Evolutionary conservation across 2,113 vertebrate genomes (phyloP).

Genomic region (Cebidichthys violaceus): DNA sequence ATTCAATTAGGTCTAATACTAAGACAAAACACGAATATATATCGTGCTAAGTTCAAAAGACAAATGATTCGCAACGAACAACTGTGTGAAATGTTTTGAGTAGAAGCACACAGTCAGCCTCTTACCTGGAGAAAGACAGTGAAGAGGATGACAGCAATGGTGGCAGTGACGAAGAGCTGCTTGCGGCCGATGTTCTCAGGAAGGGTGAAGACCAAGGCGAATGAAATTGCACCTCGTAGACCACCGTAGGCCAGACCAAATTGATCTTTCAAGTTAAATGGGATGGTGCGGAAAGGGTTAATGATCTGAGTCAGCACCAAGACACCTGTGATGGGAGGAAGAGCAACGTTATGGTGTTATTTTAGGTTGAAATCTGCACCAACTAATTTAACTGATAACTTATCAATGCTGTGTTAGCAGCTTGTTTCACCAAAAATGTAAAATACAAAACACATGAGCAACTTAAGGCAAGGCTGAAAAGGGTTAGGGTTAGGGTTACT

Average conservation of each 20-base stretch:
- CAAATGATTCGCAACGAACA: neutral
- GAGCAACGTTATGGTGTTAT: neutral
- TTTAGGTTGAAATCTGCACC: neutral
- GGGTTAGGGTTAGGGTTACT: too few relatives aligned
- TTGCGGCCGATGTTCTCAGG: slow-evolving; percentile 89
- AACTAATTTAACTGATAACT: neutral
- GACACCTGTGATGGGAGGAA: slow-evolving; percentile 84
- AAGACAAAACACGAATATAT: neutral
- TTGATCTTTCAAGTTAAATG: slow-evolving; percentile 95
- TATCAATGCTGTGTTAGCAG: neutral
- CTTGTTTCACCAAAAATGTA: neutral
- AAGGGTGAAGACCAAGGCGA: slow-evolving; percentile 94
- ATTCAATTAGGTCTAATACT: neutral
- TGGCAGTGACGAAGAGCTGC: slow-evolving; percentile 93
- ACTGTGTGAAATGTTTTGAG: neutral
- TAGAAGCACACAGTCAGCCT: neutral
- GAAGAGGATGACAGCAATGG: slow-evolving; percentile 95
- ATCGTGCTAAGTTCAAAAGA: neutral
- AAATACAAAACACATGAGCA: neutral
- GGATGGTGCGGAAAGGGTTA: slow-evolving; percentile 96
- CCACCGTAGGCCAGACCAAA: slow-evolving; percentile 97
- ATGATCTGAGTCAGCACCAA: slow-evolving; percentile 95
- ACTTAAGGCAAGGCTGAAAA: neutral
- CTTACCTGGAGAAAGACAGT: slow-evolving; percentile 96
- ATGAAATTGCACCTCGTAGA: slow-evolving; percentile 95